Conservation (phyloP, 2,797 vertebrate species). For the Sebastes paucispinis region DNA sequence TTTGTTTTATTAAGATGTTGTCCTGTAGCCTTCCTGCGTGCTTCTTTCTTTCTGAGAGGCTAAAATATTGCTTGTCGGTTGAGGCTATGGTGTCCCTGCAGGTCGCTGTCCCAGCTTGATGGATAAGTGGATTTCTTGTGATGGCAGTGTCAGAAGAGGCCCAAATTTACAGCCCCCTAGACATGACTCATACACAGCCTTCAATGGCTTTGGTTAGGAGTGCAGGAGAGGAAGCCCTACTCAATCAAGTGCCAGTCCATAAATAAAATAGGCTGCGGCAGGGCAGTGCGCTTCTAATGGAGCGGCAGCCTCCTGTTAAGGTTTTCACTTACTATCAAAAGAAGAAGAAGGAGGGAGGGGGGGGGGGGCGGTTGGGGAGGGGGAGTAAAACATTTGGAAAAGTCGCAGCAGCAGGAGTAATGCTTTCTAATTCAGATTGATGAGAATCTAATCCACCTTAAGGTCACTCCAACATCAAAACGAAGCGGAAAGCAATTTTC, state of each 20-base stretch:
- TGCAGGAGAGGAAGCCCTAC: conserved; percentile 77
- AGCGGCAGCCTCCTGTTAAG: conserved; percentile 69
- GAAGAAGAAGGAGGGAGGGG: conserved; percentile 4
- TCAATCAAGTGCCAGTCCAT: conserved; percentile 82
- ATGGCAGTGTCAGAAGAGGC: conserved; percentile 69
- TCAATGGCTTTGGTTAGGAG: conserved; percentile 73
- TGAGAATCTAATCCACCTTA: conserved; percentile 82
- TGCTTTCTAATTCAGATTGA: conserved; percentile 81
- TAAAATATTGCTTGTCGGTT: conserved; percentile 36
- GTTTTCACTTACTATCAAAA: conserved; percentile 68
- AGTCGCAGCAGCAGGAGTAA: conserved; percentile 69
- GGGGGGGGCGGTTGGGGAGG: not conserved
- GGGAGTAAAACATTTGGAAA: conserved; percentile 70
- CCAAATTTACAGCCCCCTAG: conserved; percentile 75
- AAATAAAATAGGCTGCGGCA: conserved; percentile 79
- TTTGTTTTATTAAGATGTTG: conserved; percentile 15
- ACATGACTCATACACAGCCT: conserved; percentile 77
- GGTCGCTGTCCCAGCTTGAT: conserved; percentile 64
- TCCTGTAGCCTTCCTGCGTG: not conserved
- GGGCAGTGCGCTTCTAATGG: conserved; percentile 68
- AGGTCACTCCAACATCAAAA: conserved; percentile 79
- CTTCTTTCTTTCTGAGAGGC: not conserved
- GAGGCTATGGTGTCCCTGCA: conserved; percentile 44
- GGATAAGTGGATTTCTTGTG: conserved; percentile 77
- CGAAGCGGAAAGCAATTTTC: conserved; percentile 69